Evolutionary conservation across 2,797 vertebrate species (phyloP), one percentile per base, ranked within the genome.

Genomic region (Enteromius argenteus): DNA sequence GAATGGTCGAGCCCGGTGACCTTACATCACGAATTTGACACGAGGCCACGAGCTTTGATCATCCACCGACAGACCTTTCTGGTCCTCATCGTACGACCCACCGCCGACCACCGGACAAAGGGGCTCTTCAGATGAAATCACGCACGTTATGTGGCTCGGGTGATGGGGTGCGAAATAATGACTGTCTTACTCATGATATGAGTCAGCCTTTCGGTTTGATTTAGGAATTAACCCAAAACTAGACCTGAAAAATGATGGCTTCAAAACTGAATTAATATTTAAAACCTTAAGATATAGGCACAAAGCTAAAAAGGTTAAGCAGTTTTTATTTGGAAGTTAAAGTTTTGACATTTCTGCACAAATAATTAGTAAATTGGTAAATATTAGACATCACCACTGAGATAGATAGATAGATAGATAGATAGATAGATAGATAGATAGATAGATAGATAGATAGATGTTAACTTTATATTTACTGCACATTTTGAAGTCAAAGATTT

Each of bases 1-100:
- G 39, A 27, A 15, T 17, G 81, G 60, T 79, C 23, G 44, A 79
- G 62, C 68, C 75, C 0, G 64, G 62, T 9, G 68, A 69, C 79
- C 56, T 68, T 64, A 88, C 79, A 86, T 88, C 79, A 86, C 9
- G 27, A 69, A n/a, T 81, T 27, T 66, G 60, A 84, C 79, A 86
- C 53, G 51, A 66, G 62, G 58, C 62, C 69, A 66, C 79, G 14
- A 56, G 75, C 71, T 80, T 86, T 85, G 82, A 86, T 88, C 75
- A 80, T 80, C 62, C 37, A 56, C 58, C 49, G 44, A 37, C 15
- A 72, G 78, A 23, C 71, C 49, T 60, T 32, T 68, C 58, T 49
- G 62, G 72, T 79, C 56, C 42, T 44, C 23, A 72, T 27, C n/a
- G 53, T 1, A 51, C 19, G 46, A 19, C 14, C 53, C 51, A 5